A percentile compares a stretch with the other conserved stretches of the same genome.
These are phyloP conservation scores for Pteronotus mesoamericanus DNA, from an alignment of 2,797 vertebrate genomes.

Conservation along the genomic window DNA sequence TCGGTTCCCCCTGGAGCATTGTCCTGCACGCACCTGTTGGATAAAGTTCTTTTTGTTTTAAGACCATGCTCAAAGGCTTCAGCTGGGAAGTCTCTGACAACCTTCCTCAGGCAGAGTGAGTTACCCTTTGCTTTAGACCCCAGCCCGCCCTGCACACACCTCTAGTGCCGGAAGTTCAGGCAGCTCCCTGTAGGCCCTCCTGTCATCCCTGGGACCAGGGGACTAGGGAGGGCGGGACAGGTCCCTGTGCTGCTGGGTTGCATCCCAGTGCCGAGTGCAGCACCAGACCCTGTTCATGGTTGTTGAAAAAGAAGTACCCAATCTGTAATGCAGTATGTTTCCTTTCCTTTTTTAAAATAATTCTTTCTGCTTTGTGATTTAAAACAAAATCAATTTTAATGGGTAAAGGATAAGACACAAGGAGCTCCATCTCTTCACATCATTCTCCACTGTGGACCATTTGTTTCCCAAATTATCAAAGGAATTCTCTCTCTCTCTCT, in stretches of 20 bases:
- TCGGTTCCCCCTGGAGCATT: too few species aligned
- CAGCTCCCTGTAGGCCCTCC: neutral
- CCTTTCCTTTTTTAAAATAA: neutral
- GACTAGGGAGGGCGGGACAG: neutral
- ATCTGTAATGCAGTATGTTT: neutral
- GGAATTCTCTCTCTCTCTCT: too few species aligned
- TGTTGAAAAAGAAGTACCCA: neutral
- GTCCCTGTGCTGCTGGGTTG: fast-evolving
- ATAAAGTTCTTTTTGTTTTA: neutral
- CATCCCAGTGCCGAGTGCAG: neutral
- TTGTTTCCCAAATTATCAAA: neutral
- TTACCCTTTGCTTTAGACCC: neutral
- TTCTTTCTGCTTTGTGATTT: neutral
- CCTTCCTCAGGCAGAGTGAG: neutral
- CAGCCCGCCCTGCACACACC: neutral
- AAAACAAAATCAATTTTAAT: conserved; percentile 3
- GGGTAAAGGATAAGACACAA: neutral
- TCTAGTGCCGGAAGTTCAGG: fast-evolving
- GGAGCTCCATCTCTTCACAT: neutral
- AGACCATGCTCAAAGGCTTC: neutral
- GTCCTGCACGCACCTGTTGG: neutral
- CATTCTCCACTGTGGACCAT: neutral
- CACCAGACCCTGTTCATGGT: neutral
- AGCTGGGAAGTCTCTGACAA: neutral
- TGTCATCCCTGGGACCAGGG: too few species aligned